A percentile compares a stretch with the other conserved stretches of the same genome.
Conservation (phyloP, 2,888 invertebrate genomes). For the Cactoblastis cactorum region DNA sequence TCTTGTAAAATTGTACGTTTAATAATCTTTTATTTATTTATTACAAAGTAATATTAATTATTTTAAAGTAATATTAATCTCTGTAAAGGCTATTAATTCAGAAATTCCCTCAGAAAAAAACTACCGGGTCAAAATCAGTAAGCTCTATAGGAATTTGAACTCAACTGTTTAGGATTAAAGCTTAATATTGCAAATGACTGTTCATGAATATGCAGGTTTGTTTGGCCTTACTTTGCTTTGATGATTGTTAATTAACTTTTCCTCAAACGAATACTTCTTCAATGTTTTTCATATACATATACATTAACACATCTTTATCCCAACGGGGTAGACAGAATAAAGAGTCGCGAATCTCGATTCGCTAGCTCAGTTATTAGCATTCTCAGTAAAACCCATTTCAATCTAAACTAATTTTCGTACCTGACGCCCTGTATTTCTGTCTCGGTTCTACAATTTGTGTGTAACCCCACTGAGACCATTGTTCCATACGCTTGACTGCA, state of each 20-base stretch:
- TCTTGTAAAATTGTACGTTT: too few species aligned
- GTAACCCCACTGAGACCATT: conserved; percentile 40
- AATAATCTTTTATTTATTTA: too few species aligned
- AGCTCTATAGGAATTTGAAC: conserved; percentile 1
- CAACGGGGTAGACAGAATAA: background rate
- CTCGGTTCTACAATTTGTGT: conserved; percentile 43
- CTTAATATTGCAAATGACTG: conserved; percentile 23
- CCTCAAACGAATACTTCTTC: background rate
- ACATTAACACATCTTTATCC: too few species aligned
- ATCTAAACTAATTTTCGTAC: background rate
- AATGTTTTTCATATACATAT: too few species aligned
- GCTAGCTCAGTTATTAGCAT: too few species aligned
- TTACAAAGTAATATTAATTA: too few species aligned
- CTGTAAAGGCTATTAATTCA: too few species aligned
- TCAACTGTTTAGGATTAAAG: conserved; percentile 15
- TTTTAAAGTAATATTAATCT: too few species aligned
- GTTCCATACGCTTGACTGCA: conserved; percentile 37
- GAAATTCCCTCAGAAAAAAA: too few species aligned
- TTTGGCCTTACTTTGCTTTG: conserved; percentile 18
- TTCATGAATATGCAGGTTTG: conserved; percentile 23
- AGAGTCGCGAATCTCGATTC: background rate
- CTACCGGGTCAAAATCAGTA: too few species aligned
- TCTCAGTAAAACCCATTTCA: too few species aligned
- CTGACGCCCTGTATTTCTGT: conserved; percentile 26
- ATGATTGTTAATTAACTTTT: background rate